Base-by-base conservation (phyloP, 2,113 vertebrate species). In the Ameiurus melas region DNA sequence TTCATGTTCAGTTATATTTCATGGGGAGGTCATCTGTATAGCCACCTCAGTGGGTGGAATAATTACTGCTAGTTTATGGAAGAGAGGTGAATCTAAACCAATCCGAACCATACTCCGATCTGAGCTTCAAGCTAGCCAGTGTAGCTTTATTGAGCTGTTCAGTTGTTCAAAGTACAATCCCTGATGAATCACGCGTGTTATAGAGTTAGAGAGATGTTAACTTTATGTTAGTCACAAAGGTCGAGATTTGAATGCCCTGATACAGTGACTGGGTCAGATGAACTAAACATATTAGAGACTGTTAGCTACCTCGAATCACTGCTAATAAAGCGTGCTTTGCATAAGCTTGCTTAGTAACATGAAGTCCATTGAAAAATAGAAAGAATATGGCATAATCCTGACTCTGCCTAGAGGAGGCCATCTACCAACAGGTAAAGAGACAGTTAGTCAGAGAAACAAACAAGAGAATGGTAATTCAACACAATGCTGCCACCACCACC, bases 41-140 rank as follows among this genome's bases (percentile, higher is more conserved):
- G 36, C 33, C 55, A 39, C 57, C 33, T 62, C 20, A 39, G 57
- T 62, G 57, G 57, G 57, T 62, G 80, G 80, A 83, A 83, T 83
- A 83, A 83, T 83, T 62, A 83, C 57, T 83, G 39, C 16, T 39
- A 57, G 55, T 60, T 62, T 83, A 83, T 43, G 12, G 6, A 55
- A 43, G 57, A 60, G 20, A 27, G 5, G 33, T 60, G 55, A 22
- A 4, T 30, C 27, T 1, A 39, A 9, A 43, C 20, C 33, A 73
- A 8, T 20, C 75, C n/a, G 47, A 80, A 57, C 51, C 51, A 57
- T 55, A 25, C 47, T n/a, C 13, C 20, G 7, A 57, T 57, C 27
- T 25, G 27, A 55, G 22, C 22, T 10, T 22, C 30, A 25, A 39
- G 22, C 33, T 36, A 58, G 80, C 22, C 57, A 60, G 30, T 36